A percentile compares a stretch with the other conserved stretches of the same genome.
phyloP scores from a whole-genome alignment of 2,888 invertebrate species.

The Trachelus stipa region DNA sequence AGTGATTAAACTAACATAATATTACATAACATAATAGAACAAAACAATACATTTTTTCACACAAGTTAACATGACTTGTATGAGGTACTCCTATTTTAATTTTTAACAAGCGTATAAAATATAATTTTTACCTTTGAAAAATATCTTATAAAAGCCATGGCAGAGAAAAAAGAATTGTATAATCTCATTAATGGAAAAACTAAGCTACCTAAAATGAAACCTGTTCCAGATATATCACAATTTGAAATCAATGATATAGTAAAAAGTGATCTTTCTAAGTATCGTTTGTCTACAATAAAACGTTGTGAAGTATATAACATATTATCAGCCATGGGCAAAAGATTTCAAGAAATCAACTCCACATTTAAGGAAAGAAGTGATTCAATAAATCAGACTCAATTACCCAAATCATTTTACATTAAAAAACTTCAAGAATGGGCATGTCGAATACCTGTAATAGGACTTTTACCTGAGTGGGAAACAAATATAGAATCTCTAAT shows the following conservation, averaged over 20 bases:
- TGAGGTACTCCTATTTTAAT: neutral
- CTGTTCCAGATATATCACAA: constrained; percentile 12
- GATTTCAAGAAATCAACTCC: neutral
- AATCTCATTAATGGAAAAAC: constrained; percentile 21
- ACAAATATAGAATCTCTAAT: constrained; percentile 49
- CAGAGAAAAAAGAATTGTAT: constrained; percentile 16
- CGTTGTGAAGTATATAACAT: constrained; percentile 14
- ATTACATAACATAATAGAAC: neutral
- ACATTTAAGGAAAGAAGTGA: neutral
- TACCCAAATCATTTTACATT: constrained; percentile 33
- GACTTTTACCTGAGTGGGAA: constrained; percentile 52
- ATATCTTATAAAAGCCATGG: neutral
- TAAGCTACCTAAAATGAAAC: constrained; percentile 13
- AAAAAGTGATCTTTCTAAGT: constrained; percentile 7
- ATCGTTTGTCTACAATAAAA: constrained; percentile 13
- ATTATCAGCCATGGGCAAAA: neutral
- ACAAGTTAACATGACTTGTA: neutral
- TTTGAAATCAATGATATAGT: neutral
- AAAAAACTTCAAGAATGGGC: constrained; percentile 36
- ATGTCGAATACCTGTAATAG: constrained; percentile 36
- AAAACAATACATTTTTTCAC: neutral
- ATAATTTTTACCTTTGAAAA: neutral
- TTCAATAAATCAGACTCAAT: neutral
- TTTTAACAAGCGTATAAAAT: neutral
- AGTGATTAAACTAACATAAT: neutral